Evolutionary conservation across 2,888 invertebrate species (phyloP), one percentile per base, ranked within the genome.

Genomic region (Opisthograptis luteolata): DNA sequence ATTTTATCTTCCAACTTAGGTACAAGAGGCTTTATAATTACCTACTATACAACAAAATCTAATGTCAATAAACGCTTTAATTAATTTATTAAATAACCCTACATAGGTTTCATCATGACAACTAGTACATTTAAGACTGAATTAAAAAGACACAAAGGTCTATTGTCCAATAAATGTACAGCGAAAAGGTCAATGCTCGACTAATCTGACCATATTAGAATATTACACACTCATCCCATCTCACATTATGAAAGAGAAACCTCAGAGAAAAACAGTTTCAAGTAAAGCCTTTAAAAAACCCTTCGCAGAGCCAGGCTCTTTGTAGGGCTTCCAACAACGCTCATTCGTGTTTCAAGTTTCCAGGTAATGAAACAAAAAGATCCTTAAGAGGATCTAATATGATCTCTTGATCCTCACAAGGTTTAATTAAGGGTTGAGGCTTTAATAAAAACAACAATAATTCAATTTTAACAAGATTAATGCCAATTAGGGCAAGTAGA

Each of bases 401-500:
- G 12, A 24, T 24, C 5, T 30, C n/a, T 14, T n/a, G 15, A 31
- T 17, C 15, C 7, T 9, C 8, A 20, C 17, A 8, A 31, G 17
- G 3, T 24, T 40, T 4, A n/a, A n/a, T n/a, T n/a, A n/a, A 36
- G 25, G 15, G 2, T 24, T 31, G 9, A 28, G 22, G 31, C 8
- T 30, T 15, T 31, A 37, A 8, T 25, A 19, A 39, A 28, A 32
- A 34, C 39, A 34, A 20, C 28, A 43, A 30, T 35, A 44, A 30
- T 36, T 44, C 34, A 49, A 49, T 55, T 45, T 44, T 41, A 47
- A 46, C 46, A 44, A 54, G 60, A 60, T 60, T 58, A 75, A 72
- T 71, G 67, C 60, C 71, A 81, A 84, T 87, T 81, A 84, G 64
- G 64, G 63, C 69, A 68, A 73, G 71, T 69, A 78, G 61, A 72